phyloP scores from a whole-genome alignment of 2,113 vertebrate species.

The Brachypodius melanocephalos region DNA sequence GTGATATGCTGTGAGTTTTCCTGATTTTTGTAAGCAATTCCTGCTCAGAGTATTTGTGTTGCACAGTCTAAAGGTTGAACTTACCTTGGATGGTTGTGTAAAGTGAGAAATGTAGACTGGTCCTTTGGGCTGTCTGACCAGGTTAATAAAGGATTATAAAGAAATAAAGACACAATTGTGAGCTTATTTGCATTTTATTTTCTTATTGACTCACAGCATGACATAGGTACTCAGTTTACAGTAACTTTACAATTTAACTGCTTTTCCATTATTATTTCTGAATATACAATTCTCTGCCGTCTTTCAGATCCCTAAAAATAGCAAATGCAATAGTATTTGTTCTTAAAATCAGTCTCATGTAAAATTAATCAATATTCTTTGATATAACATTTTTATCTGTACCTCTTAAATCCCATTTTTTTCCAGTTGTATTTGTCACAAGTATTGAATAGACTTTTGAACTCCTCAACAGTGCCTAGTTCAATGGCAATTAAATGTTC shows the following conservation, averaged over 20 bases:
- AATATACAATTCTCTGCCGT: not conserved
- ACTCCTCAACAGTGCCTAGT: not conserved
- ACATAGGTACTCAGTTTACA: not conserved
- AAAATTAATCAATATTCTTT: not conserved
- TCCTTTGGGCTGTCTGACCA: not conserved
- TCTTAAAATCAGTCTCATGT: not conserved
- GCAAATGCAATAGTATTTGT: not conserved
- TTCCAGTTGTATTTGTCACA: not conserved
- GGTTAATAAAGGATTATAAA: not conserved
- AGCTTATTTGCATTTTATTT: conserved; percentile 23
- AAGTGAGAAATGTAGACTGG: not conserved
- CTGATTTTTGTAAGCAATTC: not conserved
- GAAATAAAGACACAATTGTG: not conserved
- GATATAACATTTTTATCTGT: not conserved
- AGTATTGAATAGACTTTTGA: not conserved
- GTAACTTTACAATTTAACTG: not conserved
- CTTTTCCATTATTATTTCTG: not conserved
- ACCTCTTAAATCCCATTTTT: not conserved
- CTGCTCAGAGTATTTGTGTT: not conserved
- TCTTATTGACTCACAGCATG: not conserved
- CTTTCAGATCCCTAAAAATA: not conserved
- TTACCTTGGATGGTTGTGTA: not conserved
- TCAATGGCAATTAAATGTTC: not conserved
- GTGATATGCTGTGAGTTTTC: not conserved
- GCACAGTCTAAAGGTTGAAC: not conserved